phyloP scores from a whole-genome alignment of 1,140 invertebrate species.

The Dreissena polymorpha region DNA sequence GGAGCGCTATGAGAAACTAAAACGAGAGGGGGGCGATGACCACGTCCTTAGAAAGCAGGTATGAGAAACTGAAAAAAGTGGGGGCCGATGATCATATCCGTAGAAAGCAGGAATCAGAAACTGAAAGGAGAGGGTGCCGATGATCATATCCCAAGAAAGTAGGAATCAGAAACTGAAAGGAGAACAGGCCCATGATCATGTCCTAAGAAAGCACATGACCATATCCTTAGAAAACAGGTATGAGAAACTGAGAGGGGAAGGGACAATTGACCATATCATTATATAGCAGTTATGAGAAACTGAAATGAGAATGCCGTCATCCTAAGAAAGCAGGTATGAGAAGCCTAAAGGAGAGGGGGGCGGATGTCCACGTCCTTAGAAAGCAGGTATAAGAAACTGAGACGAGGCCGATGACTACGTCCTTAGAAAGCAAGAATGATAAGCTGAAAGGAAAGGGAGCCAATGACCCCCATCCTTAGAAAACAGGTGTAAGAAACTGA shows the following conservation, averaged over 20 bases:
- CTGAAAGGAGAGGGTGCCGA: not conserved
- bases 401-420: not conserved
- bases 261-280: not conserved
- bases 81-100: not conserved
- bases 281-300: conserved; percentile 6
- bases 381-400: no score
- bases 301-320: not conserved
- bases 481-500: conserved; percentile 88
- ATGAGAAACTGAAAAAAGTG: not conserved
- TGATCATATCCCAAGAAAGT: not conserved
- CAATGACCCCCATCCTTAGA: not conserved
- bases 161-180: not conserved
- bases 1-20: conserved; percentile 86
- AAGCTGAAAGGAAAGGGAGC: no score
- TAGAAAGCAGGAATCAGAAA: not conserved
- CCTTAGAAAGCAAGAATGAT: conserved; percentile 2
- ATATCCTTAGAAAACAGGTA: conserved; percentile 5
- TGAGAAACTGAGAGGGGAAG: not conserved
- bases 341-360: no score
- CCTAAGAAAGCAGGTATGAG: conserved; percentile 10
- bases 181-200: not conserved
- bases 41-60: conserved; percentile 2
- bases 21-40: no score
- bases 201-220: not conserved
- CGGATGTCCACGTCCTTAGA: no score